Evolutionary conservation across 2,797 vertebrate genomes (phyloP), one percentile per base, ranked within the genome.

Genomic region (Periophthalmus magnuspinnatus): DNA sequence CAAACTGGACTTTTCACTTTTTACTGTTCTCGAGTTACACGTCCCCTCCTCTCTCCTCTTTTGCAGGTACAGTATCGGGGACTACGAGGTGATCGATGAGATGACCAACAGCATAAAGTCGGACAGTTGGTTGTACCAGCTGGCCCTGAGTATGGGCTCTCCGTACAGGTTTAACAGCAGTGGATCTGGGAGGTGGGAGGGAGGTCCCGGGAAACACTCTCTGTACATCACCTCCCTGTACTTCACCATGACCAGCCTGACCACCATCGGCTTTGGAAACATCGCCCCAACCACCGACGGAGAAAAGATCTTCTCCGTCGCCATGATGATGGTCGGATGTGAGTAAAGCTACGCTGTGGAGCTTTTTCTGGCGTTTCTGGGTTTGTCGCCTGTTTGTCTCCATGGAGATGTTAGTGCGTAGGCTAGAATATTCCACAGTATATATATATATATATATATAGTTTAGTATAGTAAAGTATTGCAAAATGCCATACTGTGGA

Each of bases 271-370:
- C 56, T 99, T 99, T 41, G 97, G 97, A 0, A 98, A 98, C 91
- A 98, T 99, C 1, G 96, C 97, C 6, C 97, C 96, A 0, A 97
- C 96, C 22, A 98, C 97, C 0, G 96, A 99, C 16, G 97, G 95
- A 0, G 97, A 99, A 93, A 98, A 99, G 93, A 96, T 98, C 88
- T 99, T 99, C 36, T 96, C 96, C 0, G 96, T 98, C 77, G 97
- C 97, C 78, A 99, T 98, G 95, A 99, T 99, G 97, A 99, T 99
- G 97, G 96, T 98, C 68, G 96, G 97, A 87, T 99, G 97, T 98
- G 84, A 99, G 97, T 97, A 50, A 50, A n/a, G 41, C 41, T 14
- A 41, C 1, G 45, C 41, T 14, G 11, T 45, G 41, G 11, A 45
- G 4, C 38, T 41, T 41, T 41, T 41, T 38, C n/a, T n/a, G n/a